Conservation (phyloP, 2,888 invertebrate species). For the Napeogenes inachia region DNA sequence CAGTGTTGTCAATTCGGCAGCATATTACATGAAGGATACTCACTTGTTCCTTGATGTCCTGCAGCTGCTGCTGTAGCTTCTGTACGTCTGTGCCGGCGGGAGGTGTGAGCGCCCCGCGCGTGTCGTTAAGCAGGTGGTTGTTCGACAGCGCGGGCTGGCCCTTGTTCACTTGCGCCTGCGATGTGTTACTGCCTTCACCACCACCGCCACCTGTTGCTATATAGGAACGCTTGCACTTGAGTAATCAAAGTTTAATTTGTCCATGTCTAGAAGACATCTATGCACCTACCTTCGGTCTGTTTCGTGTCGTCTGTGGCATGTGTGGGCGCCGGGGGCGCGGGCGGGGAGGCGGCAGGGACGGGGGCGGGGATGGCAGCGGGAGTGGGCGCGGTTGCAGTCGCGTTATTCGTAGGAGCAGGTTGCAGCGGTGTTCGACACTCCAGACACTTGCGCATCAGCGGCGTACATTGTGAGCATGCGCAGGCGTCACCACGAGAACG, state of each 20-base stretch:
- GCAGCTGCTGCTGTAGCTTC: conserved; percentile 83
- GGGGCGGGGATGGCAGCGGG: conserved; percentile 57
- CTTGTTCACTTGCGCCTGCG: conserved; percentile 69
- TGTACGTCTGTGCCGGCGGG: conserved; percentile 84
- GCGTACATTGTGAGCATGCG: conserved; percentile 90
- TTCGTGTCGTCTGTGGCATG: conserved; percentile 26
- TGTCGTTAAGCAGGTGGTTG: conserved; percentile 67
- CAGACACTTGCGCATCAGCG: conserved; percentile 98
- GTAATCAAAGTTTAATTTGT: background rate
- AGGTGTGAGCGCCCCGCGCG: conserved; percentile 50
- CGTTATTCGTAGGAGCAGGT: conserved; percentile 32
- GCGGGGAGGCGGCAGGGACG: conserved; percentile 38
- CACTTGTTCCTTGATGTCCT: conserved; percentile 98
- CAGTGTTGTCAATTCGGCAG: background rate
- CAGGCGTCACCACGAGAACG: conserved; percentile 97
- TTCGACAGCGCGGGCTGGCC: conserved; percentile 65
- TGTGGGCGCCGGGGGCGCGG: conserved; percentile 29
- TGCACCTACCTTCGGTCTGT: conserved; percentile 19
- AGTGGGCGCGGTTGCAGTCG: conserved; percentile 57
- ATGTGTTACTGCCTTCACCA: conserved; percentile 62
- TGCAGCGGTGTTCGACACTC: conserved; percentile 91
- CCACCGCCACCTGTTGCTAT: conserved; percentile 47
- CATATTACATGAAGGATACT: no score
- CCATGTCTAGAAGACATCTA: background rate
- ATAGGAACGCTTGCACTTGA: background rate